phyloP scores from a whole-genome alignment of 2,888 invertebrate genomes.

The Callyntrura sp. region DNA sequence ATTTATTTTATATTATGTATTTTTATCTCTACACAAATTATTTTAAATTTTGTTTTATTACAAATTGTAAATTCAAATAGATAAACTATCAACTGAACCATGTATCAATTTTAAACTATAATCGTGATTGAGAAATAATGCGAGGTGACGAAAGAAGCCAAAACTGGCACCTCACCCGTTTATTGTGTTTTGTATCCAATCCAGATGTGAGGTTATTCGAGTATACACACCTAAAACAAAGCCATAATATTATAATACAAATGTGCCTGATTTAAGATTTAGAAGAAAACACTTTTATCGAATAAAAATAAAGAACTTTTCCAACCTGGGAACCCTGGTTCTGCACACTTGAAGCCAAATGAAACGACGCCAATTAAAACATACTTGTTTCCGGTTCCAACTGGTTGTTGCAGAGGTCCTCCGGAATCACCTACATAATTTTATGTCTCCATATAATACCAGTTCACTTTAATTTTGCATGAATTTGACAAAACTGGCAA shows the following conservation, averaged over 20 bases:
- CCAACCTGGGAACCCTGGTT: slow-evolving; percentile 86
- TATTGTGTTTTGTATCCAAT: slow-evolving; percentile 87
- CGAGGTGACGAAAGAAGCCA: not conserved
- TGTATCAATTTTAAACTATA: not conserved
- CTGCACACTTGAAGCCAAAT: slow-evolving; percentile 88
- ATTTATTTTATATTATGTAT: not conserved
- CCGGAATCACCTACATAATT: slow-evolving; percentile 90
- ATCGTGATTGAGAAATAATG: not conserved
- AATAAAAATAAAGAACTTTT: no score
- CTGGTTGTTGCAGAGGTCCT: slow-evolving; percentile 91
- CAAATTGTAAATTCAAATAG: no score
- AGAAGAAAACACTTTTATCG: no score
- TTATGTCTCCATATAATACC: no score
- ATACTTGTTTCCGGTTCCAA: slow-evolving; percentile 85
- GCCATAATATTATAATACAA: no score
- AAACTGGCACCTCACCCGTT: not conserved
- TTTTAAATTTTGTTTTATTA: not conserved
- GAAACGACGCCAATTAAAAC: slow-evolving; percentile 90
- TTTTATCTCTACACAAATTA: not conserved
- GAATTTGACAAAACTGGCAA: no score
- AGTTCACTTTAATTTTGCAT: no score
- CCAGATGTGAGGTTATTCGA: slow-evolving; percentile 88
- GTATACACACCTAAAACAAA: slow-evolving; percentile 91
- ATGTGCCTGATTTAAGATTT: no score
- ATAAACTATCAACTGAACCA: no score